A percentile compares a stretch with the other conserved stretches of the same genome.
Evolutionary conservation across 1,140 invertebrate species (phyloP).

Genomic region (Cherax quadricarinatus): DNA sequence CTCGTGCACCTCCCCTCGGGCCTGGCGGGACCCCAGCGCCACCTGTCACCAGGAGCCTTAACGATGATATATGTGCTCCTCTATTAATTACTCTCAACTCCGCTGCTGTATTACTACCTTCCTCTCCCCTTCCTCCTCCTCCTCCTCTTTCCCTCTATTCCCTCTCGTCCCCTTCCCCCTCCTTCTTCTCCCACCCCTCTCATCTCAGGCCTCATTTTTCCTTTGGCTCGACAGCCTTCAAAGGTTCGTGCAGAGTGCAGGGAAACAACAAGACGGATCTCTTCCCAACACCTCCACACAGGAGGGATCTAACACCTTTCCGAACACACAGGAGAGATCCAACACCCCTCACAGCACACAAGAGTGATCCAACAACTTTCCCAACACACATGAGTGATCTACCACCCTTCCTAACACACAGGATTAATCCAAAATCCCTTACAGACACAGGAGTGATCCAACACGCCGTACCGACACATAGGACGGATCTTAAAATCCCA

Average conservation of each 20-base stretch:
- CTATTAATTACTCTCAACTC: constrained; percentile 72
- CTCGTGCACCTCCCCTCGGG: not conserved
- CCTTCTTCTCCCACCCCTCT: constrained; percentile 36
- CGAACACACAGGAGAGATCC: no score
- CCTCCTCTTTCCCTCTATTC: constrained; percentile 23
- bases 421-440: no score
- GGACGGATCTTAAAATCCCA: no score
- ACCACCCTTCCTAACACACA: no score
- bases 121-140: not conserved
- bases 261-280: constrained; percentile 55
- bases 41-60: constrained; percentile 70
- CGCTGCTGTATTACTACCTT: constrained; percentile 69
- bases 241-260: constrained; percentile 41
- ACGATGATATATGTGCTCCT: constrained; percentile 72
- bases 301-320: no score
- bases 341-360: no score
- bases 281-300: not conserved
- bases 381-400: no score
- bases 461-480: no score
- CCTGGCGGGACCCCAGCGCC: constrained; percentile 55
- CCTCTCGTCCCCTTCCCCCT: constrained; percentile 1
- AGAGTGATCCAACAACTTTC: no score
- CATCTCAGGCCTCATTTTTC: constrained; percentile 63
- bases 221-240: constrained; percentile 57
- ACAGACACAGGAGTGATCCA: no score